Conservation (phyloP, 2,113 vertebrate species). For the Gavialis gangeticus region DNA sequence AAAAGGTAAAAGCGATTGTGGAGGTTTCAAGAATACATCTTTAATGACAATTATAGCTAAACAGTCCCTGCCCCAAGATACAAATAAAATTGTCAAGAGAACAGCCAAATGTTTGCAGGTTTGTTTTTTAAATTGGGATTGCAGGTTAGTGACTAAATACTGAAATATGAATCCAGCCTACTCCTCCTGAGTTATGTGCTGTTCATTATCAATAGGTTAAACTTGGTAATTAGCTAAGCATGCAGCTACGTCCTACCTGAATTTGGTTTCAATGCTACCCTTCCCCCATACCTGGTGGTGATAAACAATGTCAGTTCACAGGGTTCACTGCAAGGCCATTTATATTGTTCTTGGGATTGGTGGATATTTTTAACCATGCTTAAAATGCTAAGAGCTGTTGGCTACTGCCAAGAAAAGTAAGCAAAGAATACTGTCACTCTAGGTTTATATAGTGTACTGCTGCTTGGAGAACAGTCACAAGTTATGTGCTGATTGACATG, state of each 20-base stretch:
- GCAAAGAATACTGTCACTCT: constrained; percentile 32
- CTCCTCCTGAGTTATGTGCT: constrained; percentile 45
- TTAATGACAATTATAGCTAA: constrained; percentile 48
- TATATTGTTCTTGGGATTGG: constrained; percentile 47
- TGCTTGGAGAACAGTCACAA: constrained; percentile 46
- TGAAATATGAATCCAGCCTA: constrained; percentile 28
- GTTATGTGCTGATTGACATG: constrained; percentile 37
- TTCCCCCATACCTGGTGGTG: not conserved
- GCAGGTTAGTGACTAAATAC: constrained; percentile 30
- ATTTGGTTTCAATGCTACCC: not conserved
- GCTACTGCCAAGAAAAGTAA: constrained; percentile 45
- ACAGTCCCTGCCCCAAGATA: constrained; percentile 26
- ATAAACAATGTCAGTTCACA: constrained; percentile 40
- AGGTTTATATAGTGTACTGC: constrained; percentile 43
- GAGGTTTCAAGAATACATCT: constrained; percentile 54
- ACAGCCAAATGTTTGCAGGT: constrained; percentile 49
- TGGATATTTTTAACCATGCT: constrained; percentile 50
- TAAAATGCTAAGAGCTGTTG: constrained; percentile 57
- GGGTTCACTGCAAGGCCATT: constrained; percentile 33
- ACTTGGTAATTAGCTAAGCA: not conserved
- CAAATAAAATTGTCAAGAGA: constrained; percentile 60
- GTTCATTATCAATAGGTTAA: constrained; percentile 39
- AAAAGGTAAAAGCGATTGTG: not conserved
- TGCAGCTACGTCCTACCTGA: constrained; percentile 10
- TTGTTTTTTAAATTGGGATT: constrained; percentile 65